A percentile compares a stretch with the other conserved stretches of the same genome.
Evolutionary conservation across 2,113 vertebrate species (phyloP).

Genomic region (Petaurus breviceps): DNA sequence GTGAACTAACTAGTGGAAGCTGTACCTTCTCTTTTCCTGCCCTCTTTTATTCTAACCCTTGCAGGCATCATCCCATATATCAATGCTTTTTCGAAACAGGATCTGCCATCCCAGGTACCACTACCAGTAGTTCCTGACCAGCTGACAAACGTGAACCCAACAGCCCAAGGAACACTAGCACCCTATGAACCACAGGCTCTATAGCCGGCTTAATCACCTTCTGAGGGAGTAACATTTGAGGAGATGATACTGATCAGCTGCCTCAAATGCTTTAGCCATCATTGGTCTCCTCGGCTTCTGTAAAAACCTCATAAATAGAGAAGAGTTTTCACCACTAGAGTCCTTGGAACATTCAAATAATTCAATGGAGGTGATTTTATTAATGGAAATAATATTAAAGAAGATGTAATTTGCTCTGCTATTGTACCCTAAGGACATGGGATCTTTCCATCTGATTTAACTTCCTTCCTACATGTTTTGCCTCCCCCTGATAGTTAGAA

Average conservation of each 20-base stretch:
- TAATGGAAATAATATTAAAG: not conserved
- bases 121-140: not conserved
- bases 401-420: not conserved
- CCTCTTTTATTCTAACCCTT: not conserved
- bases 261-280: not conserved
- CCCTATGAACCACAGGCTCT: not conserved
- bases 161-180: not conserved
- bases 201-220: not conserved
- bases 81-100: not conserved
- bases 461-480: not conserved
- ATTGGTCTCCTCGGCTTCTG: not conserved
- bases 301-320: not conserved
- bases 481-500: not conserved
- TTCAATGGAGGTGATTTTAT: not conserved
- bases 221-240: not conserved
- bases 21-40: not conserved
- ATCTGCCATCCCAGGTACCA: not conserved
- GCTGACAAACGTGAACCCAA: not conserved
- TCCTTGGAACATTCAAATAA: not conserved
- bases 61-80: not conserved
- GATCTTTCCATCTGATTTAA: not conserved
- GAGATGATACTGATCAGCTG: not conserved
- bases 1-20: not conserved
- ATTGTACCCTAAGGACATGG: not conserved
- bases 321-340: not conserved